A percentile compares a stretch with the other conserved stretches of the same genome.
These are phyloP conservation scores for Lasioglossum villosulum DNA, from an alignment of 2,888 invertebrate genomes.

Conservation along the genomic window DNA sequence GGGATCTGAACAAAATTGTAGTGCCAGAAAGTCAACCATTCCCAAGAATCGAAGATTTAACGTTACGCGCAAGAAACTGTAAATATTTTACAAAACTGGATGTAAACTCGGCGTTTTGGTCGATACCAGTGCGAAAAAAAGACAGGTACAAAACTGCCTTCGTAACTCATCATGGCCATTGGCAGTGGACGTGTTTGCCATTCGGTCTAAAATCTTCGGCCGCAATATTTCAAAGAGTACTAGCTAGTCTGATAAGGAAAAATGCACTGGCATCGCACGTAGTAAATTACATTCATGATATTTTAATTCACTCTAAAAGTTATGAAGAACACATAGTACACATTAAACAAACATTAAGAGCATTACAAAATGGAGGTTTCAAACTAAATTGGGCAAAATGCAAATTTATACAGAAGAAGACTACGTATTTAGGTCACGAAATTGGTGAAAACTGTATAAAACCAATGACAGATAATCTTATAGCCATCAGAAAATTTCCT, in stretches of 20 bases:
- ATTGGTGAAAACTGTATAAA: background rate
- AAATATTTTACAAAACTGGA: constrained; percentile 64
- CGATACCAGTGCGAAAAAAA: constrained; percentile 59
- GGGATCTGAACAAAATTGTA: too few species aligned
- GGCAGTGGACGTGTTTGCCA: constrained; percentile 61
- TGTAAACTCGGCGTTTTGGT: constrained; percentile 72
- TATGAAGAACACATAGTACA: constrained; percentile 8
- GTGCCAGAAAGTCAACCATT: too few species aligned
- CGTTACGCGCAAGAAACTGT: constrained; percentile 54
- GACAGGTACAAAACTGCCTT: constrained; percentile 67
- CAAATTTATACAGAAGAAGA: background rate
- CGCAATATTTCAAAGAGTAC: constrained; percentile 39
- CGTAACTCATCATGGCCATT: constrained; percentile 64
- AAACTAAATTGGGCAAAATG: background rate
- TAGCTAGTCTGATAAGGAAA: background rate
- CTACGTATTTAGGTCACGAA: background rate
- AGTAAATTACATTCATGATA: constrained; percentile 16
- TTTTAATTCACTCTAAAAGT: constrained; percentile 5
- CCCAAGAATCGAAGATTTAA: constrained; percentile 61
- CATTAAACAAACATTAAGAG: background rate
- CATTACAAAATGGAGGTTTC: constrained; percentile 5
- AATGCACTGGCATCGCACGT: background rate
- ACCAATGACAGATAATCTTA: constrained; percentile 10
- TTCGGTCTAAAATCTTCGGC: constrained; percentile 67
- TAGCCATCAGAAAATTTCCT: constrained; percentile 4